These are phyloP conservation scores for Himantopus leucocephalus DNA, from an alignment of 2,113 vertebrate genomes.

Conservation along the genomic window DNA sequence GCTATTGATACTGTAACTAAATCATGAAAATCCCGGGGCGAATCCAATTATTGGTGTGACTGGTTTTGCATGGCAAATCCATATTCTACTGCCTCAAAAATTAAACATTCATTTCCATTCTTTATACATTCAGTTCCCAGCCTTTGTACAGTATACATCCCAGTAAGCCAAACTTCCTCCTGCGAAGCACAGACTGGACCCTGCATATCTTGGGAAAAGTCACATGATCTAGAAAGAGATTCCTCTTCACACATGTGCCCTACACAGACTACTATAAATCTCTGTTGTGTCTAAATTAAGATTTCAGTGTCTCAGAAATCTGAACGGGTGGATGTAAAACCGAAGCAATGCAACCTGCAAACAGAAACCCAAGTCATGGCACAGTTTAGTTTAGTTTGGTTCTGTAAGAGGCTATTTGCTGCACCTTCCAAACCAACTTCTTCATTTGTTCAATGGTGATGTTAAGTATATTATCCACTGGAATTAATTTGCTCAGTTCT, in stretches of 20 bases:
- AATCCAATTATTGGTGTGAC: background rate
- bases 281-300: background rate
- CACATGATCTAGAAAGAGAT: background rate
- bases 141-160: background rate
- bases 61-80: background rate
- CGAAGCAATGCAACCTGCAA: background rate
- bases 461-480: background rate
- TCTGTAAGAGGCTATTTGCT: conserved; percentile 42
- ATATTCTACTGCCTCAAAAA: background rate
- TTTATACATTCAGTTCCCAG: background rate
- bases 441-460: background rate
- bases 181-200: background rate
- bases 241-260: background rate
- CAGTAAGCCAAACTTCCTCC: background rate
- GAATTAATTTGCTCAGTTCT: background rate
- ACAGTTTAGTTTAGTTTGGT: conserved; percentile 17
- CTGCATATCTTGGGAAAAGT: background rate
- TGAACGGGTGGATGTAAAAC: background rate
- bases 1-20: background rate
- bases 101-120: background rate
- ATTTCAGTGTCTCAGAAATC: background rate
- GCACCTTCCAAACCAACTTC: conserved; percentile 15
- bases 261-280: background rate
- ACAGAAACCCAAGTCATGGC: background rate
- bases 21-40: background rate